Conservation (phyloP, 2,888 invertebrate species). For the Tipula unca region DNA sequence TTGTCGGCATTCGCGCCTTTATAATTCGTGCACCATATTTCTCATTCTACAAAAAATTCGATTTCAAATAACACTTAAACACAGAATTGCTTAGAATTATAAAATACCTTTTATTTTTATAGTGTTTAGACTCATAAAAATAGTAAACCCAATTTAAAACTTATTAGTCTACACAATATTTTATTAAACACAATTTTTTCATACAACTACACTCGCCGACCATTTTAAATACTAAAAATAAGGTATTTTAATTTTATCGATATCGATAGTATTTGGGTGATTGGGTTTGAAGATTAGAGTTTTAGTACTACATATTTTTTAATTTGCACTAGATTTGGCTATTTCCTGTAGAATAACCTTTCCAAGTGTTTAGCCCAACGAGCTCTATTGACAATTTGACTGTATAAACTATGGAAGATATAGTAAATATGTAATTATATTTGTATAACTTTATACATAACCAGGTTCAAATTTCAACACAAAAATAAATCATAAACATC, state of each 20-base stretch:
- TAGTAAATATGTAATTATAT: too few species aligned
- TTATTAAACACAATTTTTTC: not conserved
- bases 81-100: not conserved
- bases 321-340: not conserved
- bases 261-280: not conserved
- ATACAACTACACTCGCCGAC: not conserved
- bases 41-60: not conserved
- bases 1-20: constrained; percentile 8
- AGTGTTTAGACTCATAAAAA: not conserved
- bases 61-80: not conserved
- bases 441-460: too few species aligned
- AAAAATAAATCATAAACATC: too few species aligned
- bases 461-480: too few species aligned
- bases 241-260: not conserved
- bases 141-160: not conserved
- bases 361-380: too few species aligned
- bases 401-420: too few species aligned
- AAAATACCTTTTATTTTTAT: not conserved
- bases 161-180: not conserved
- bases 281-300: not conserved
- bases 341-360: not conserved
- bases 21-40: not conserved
- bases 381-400: too few species aligned
- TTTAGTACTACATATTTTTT: not conserved
- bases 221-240: not conserved